Evolutionary conservation across 2,113 vertebrate genomes (phyloP).

Genomic region (Camelus bactrianus): DNA sequence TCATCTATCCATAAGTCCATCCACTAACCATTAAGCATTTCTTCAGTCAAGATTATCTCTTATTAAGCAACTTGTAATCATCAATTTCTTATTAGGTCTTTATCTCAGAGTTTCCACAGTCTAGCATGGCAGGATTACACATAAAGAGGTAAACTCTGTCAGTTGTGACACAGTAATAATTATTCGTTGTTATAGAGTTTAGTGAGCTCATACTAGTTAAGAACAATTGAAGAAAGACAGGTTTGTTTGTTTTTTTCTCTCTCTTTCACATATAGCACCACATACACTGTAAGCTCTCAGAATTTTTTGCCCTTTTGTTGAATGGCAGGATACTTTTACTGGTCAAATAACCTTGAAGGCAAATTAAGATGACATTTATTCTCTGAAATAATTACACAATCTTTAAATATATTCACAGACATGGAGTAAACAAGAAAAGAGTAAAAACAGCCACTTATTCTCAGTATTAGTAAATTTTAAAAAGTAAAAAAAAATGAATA

Average conservation of each 20-base stretch:
- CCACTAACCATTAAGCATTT: neutral
- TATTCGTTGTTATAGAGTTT: neutral
- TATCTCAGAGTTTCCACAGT: neutral
- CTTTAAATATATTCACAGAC: neutral
- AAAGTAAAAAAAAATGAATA: slow-evolving; percentile 1
- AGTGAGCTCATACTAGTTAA: neutral
- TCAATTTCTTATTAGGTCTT: neutral
- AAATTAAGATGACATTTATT: slow-evolving; percentile 11
- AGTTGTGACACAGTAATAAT: neutral
- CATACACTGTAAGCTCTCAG: neutral
- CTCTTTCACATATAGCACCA: neutral
- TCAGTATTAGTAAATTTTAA: neutral
- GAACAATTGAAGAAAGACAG: neutral
- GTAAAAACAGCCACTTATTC: neutral
- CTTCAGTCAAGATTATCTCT: neutral
- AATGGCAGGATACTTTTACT: slow-evolving; percentile 1
- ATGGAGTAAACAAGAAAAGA: neutral
- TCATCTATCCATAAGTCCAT: neutral
- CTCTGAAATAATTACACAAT: slow-evolving; percentile 8
- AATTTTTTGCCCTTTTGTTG: neutral
- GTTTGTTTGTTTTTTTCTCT: neutral
- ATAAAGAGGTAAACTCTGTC: neutral
- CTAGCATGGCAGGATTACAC: neutral
- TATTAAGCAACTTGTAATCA: neutral
- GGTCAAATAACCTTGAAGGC: neutral